Evolutionary conservation across 2,888 invertebrate genomes (phyloP), one percentile per base, ranked within the genome.

Genomic region (Luperina nickerlii): DNA sequence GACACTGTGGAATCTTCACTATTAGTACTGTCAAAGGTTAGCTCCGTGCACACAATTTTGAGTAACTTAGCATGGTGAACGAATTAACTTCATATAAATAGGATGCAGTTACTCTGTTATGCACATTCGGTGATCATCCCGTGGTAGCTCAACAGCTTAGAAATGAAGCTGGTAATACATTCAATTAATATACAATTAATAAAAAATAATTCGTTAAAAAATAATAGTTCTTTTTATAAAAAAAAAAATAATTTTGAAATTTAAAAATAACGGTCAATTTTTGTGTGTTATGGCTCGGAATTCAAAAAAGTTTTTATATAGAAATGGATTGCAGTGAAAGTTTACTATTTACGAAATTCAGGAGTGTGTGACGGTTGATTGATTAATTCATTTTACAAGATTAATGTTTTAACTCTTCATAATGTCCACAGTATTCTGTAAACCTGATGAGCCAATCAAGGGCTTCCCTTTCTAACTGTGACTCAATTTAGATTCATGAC

Each of bases 81-180:
- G 96, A 96, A 95, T 95, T 95, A 92, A 93, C 92, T 93, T 92
- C 93, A 95, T 96, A 96, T 97, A 97, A 96, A 97, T 96, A 95
- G 95, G 93, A 93, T 94, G 93, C 90, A 90, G 88, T 89, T 82
- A 90, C 89, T 85, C 88, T 82, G 87, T 90, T 86, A 86, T 87
- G 90, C 92, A 95, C 96, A 96, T 93, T 96, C 94, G 87, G 91
- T 91, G 89, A 91, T 90, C 93, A 94, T 94, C 94, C 92, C 80
- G 85, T 86, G 87, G 77, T 83, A 86, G 81, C 76, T 85, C 91
- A 92, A 95, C 96, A 95, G 94, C 96, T 96, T 90, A 82, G 88
- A 94, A 79, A 97, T 97, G 96, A 97, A 96, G 95, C 96, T 96
- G 96, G 96, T 97, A 96, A 94, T 88, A 85, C 81, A 85, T 80